Base-by-base conservation (phyloP, 2,113 vertebrate species). In the Bubalus kerabau region DNA sequence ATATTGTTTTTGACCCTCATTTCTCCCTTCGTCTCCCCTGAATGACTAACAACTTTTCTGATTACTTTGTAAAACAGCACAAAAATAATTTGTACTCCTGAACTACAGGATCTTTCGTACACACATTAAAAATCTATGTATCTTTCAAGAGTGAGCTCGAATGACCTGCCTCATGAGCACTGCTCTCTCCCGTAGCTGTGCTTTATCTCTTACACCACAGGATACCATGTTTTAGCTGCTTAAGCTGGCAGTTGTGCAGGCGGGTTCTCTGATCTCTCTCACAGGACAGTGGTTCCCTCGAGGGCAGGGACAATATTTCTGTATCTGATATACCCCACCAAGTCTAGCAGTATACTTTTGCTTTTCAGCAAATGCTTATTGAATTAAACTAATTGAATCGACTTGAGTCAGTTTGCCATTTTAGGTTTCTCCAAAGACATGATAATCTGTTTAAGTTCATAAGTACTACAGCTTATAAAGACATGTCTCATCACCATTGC, bases 361-460 rank as follows among this genome's bases (percentile, higher is more conserved):
- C 12, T 59, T 40, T 40, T 88, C n/a, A 28, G 28, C 43, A 93
- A 92, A 76, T 92, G 17, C 36, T 95, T 95, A 48, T 15, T 81
- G 30, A 40, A 43, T 85, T 71, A 94, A 60, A 74, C 24, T 60
- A 57, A 92, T 46, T 93, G 52, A 82, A 6, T 90, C 62, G 48
- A 62, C 90, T 74, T 87, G 32, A 43, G 48, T 36, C 24, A 71
- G 0, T 11, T 93, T 93, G 57, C 16, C 32, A 81, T 78, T 74
- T 85, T 90, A 92, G 48, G 2, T 30, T 93, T 96, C 64, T 50
- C 12, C 26, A 87, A 94, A 95, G 30, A n/a, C 56, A 78, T 46
- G 40, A 9, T 11, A 40, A 82, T 56, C 82, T 46, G 82, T 90
- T 93, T 32, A 60, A 56, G 28, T 87, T 14, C 9, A 1, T 48